Percentiles rank a stretch among this genome's conserved stretches.
These are phyloP conservation scores for Mythimna vitellina DNA, from an alignment of 2,888 invertebrate genomes.

Conservation along the genomic window DNA sequence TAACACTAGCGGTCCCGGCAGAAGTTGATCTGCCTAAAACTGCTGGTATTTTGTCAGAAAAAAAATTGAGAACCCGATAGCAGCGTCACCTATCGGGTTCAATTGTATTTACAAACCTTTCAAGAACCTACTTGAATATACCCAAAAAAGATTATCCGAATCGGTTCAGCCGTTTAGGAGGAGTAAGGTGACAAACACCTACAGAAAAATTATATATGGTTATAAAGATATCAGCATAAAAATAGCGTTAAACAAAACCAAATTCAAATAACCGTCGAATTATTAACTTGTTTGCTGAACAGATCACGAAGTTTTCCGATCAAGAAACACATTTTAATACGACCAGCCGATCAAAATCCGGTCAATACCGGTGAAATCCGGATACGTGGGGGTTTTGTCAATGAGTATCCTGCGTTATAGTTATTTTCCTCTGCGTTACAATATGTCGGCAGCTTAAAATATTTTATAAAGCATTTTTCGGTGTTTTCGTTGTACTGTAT, in stretches of 20 bases:
- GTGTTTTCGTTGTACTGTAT: conserved; percentile 63
- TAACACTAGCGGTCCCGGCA: too few relatives aligned
- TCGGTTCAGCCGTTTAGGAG: too few relatives aligned
- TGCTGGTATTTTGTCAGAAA: too few relatives aligned
- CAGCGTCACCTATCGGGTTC: too few relatives aligned
- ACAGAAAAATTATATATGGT: too few relatives aligned
- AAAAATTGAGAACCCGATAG: too few relatives aligned
- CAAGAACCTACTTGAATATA: too few relatives aligned
- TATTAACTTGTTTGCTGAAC: conserved; percentile 29
- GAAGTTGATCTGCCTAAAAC: too few relatives aligned
- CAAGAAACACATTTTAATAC: conserved; percentile 42
- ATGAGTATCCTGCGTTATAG: conserved; percentile 13
- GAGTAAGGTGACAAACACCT: too few relatives aligned
- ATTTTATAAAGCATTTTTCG: conserved; percentile 71
- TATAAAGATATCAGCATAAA: conserved; percentile 25
- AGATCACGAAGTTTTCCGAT: conserved; percentile 37
- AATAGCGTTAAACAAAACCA: neutral
- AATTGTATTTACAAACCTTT: too few relatives aligned
- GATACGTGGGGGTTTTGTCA: conserved; percentile 35
- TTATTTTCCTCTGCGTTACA: conserved; percentile 34
- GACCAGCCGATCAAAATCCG: conserved; percentile 44
- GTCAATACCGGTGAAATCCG: conserved; percentile 38
- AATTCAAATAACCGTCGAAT: conserved; percentile 17
- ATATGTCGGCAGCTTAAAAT: conserved; percentile 50
- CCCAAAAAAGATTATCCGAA: too few relatives aligned